These are phyloP conservation scores for Bhutanitis thaidina DNA, from an alignment of 2,888 invertebrate species.

Conservation along the genomic window DNA sequence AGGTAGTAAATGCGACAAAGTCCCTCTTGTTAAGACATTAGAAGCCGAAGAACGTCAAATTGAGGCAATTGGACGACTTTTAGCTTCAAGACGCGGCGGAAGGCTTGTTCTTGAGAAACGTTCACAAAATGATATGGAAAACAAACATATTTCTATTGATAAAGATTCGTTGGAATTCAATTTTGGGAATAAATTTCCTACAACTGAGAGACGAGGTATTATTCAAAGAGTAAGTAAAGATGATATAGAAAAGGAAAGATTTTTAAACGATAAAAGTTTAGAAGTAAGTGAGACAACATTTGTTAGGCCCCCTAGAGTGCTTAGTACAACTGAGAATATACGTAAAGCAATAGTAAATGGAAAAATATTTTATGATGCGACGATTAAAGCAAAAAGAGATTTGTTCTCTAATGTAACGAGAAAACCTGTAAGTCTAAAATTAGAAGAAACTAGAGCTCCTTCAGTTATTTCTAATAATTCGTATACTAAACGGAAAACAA, in stretches of 20 bases:
- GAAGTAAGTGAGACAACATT: slow-evolving; percentile 72
- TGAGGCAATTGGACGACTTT: slow-evolving; percentile 67
- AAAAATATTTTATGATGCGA: slow-evolving; percentile 71
- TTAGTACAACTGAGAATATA: slow-evolving; percentile 65
- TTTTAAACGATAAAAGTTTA: slow-evolving; percentile 53
- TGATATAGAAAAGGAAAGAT: slow-evolving; percentile 58
- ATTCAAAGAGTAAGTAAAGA: slow-evolving; percentile 68
- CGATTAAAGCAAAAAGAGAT: slow-evolving; percentile 61
- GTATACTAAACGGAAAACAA: slow-evolving; percentile 50
- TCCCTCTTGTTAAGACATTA: slow-evolving; percentile 57
- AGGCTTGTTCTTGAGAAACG: slow-evolving; percentile 63
- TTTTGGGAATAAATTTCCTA: slow-evolving; percentile 60
- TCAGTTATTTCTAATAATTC: slow-evolving; percentile 42
- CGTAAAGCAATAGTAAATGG: slow-evolving; percentile 69
- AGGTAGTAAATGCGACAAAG: slow-evolving; percentile 51
- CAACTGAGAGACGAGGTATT: slow-evolving; percentile 55
- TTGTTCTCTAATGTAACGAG: slow-evolving; percentile 45
- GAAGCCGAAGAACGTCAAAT: slow-evolving; percentile 74
- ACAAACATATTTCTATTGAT: slow-evolving; percentile 58
- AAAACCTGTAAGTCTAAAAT: slow-evolving; percentile 36
- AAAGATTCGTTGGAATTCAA: slow-evolving; percentile 59
- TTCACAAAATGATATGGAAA: slow-evolving; percentile 62
- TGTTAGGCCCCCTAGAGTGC: slow-evolving; percentile 62
- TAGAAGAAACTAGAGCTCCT: slow-evolving; percentile 44
- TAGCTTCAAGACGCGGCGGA: slow-evolving; percentile 60